Conservation (phyloP, 2,888 invertebrate genomes). For the Psococerastis gibbosa region DNA sequence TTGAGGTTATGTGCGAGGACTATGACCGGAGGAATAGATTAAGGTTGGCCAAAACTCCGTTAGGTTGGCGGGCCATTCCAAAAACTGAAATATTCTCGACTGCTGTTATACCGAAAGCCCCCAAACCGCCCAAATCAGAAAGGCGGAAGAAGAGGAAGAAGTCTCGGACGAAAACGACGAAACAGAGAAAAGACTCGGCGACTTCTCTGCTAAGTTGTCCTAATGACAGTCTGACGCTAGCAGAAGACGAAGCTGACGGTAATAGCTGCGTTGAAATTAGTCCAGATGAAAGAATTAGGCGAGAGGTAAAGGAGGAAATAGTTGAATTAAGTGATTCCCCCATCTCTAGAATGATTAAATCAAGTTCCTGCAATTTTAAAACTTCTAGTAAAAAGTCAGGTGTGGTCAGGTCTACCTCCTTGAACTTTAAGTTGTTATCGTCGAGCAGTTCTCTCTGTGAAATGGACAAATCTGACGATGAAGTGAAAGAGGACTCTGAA, state of each 20-base stretch:
- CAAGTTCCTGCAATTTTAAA: conserved; percentile 4
- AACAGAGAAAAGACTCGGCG: conserved; percentile 20
- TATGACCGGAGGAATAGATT: conserved; percentile 73
- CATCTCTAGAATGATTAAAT: conserved; percentile 12
- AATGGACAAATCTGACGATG: not conserved
- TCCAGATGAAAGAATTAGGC: conserved; percentile 4
- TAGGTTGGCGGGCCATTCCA: conserved; percentile 68
- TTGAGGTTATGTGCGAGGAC: conserved; percentile 71
- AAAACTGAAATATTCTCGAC: conserved; percentile 42
- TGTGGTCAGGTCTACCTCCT: not conserved
- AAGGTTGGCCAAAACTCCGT: conserved; percentile 58
- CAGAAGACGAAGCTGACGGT: not conserved
- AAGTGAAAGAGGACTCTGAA: conserved; percentile 7
- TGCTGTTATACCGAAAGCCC: conserved; percentile 20
- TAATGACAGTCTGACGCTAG: conserved; percentile 7
- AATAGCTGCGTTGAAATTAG: not conserved
- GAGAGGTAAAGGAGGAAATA: conserved; percentile 18
- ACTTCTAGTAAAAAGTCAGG: not conserved
- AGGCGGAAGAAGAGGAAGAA: conserved; percentile 13
- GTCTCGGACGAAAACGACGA: conserved; percentile 15
- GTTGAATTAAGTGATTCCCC: not conserved
- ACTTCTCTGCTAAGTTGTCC: not conserved
- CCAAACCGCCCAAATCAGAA: conserved; percentile 13
- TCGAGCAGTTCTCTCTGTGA: not conserved
- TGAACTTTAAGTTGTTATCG: not conserved